Evolutionary conservation across 2,888 invertebrate species (phyloP).

Genomic region (Cantharis lateralis): DNA sequence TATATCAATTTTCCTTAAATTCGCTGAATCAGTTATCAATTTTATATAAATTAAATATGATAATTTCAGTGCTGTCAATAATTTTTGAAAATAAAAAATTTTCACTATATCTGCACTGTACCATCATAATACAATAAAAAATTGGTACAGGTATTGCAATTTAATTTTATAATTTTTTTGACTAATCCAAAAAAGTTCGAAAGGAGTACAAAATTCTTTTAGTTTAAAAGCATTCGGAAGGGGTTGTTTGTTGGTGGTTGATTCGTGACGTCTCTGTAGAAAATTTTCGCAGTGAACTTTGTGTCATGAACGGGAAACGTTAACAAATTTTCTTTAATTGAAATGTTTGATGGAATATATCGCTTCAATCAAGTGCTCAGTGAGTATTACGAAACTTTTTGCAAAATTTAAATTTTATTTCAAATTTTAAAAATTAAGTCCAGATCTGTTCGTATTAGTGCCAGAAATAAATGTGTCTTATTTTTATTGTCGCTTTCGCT

Average conservation of each 20-base stretch:
- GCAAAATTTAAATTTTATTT: not conserved
- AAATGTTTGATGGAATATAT: not conserved
- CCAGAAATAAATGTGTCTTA: too few relatives aligned
- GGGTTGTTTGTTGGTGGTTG: constrained; percentile 1
- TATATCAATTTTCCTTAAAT: not conserved
- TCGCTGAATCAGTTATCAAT: too few relatives aligned
- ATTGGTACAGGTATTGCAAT: too few relatives aligned
- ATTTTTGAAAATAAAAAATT: too few relatives aligned
- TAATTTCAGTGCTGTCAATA: not conserved
- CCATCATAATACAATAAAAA: too few relatives aligned
- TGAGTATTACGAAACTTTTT: not conserved
- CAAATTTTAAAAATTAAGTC: not conserved
- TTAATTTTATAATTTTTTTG: too few relatives aligned
- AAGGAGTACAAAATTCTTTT: not conserved
- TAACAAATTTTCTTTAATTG: not conserved
- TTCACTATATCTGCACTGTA: too few relatives aligned
- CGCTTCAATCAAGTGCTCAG: not conserved
- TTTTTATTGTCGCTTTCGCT: too few relatives aligned
- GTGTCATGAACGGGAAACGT: constrained; percentile 1
- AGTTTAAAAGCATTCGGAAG: not conserved
- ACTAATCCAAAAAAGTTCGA: not conserved
- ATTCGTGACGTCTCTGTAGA: not conserved
- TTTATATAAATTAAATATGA: not conserved
- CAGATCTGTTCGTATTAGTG: not conserved
- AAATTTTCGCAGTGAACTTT: constrained; percentile 1